Base-by-base conservation (phyloP, 2,113 vertebrate genomes). In the Salvator merianae region DNA sequence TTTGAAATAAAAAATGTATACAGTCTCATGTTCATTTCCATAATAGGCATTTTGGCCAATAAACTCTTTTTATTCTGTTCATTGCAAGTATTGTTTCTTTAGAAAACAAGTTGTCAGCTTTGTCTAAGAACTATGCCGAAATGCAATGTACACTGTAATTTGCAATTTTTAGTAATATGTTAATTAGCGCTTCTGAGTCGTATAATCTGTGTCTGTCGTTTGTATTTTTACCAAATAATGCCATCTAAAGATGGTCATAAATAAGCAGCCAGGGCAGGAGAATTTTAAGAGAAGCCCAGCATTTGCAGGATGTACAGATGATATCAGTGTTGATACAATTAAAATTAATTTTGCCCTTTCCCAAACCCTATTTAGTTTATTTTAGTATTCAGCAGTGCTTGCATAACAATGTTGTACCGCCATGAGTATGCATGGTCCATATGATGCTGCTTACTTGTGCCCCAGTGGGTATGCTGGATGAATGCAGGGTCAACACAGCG, bases 71-170 rank as follows among this genome's bases (percentile, higher is more conserved):
- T 82, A 75, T 81, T 69, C 7, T 47, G 77, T 77, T n/a, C 53
- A 77, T 81, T 20, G 20, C 34, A 76, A 81, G 72, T 47, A 82
- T 76, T 82, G 79, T 82, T 40, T 78, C 76, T 78, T 77, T 77
- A 66, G 69, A 28, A 86, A 82, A 86, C n/a, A 16, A 22, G 77
- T 9, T 62, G 32, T 14, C 0, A 28, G 70, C n/a, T 87, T 1
- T 88, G 84, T 65, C 84, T 77, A 86, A 79, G n/a, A 83, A 77
- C 18, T 8, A n/a, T 80, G 24, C 9, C 26, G 1, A 69, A 4
- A 62, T 71, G 79, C 77, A 38, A 8, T 9, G 86, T 87, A 40
- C 36, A 40, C 85, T 90, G 6, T 74, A 66, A 40, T 84, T 92
- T 84, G 82, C 16, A 13, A 38, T 20, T 71, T 28, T 0, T 1